Percentiles rank a stretch among this genome's conserved stretches.
Conservation (phyloP, 2,797 vertebrate species). For the Bothrops alternatus region DNA sequence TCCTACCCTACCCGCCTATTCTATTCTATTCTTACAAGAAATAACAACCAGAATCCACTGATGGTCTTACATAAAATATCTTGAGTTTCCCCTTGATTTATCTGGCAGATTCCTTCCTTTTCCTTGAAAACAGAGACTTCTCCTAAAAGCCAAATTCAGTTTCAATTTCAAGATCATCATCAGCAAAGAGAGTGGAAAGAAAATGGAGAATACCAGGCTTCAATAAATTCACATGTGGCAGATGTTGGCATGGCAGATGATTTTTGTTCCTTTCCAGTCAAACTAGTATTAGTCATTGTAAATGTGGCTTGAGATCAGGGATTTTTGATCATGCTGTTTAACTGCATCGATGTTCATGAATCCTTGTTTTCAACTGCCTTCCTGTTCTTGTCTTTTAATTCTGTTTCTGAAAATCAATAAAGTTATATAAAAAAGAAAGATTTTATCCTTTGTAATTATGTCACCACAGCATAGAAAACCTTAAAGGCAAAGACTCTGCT, state of each 20-base stretch:
- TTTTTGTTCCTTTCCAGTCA: background rate
- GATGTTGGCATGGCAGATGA: background rate
- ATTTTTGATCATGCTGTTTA: background rate
- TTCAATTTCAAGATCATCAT: background rate
- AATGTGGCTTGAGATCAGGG: too few species aligned
- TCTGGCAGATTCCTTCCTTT: background rate
- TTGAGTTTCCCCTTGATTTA: background rate
- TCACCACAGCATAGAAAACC: background rate
- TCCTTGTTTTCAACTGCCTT: background rate
- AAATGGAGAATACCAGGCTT: background rate
- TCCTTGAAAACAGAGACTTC: background rate
- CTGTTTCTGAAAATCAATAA: background rate
- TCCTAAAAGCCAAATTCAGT: background rate
- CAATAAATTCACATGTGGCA: background rate
- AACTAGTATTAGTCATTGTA: background rate
- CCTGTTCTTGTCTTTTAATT: background rate
- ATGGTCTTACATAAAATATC: background rate
- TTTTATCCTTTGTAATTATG: background rate
- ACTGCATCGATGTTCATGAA: background rate
- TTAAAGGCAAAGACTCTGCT: background rate
- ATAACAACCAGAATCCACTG: too few species aligned
- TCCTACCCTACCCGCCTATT: too few species aligned
- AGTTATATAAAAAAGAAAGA: background rate
- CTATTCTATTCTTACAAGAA: background rate
- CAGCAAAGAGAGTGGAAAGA: too few species aligned